Conservation (phyloP, 2,797 vertebrate species). For the Rhadinocentrus ornatus region DNA sequence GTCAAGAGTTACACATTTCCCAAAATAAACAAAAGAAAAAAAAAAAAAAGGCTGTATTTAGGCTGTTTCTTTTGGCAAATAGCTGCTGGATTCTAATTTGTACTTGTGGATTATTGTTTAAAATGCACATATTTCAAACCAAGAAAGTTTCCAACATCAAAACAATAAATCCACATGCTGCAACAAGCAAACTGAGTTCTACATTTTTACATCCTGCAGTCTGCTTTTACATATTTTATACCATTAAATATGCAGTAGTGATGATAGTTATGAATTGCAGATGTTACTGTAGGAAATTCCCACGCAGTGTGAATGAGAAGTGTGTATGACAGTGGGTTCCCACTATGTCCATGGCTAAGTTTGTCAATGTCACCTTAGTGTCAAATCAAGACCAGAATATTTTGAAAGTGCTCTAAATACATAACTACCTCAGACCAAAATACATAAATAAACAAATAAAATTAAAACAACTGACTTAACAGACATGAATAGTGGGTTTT, state of each 20-base stretch:
- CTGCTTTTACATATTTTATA: neutral
- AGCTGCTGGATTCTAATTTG: neutral
- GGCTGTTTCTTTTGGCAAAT: no score
- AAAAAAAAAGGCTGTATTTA: neutral
- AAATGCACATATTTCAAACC: neutral
- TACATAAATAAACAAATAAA: neutral
- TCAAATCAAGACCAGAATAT: slow-evolving; percentile 4
- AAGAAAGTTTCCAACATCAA: neutral
- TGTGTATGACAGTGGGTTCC: slow-evolving; percentile 1
- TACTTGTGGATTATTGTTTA: neutral
- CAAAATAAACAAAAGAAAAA: neutral
- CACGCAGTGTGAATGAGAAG: slow-evolving; percentile 4
- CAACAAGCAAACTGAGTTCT: neutral
- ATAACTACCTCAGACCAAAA: slow-evolving; percentile 4
- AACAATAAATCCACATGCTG: neutral
- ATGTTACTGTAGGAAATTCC: neutral
- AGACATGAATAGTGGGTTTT: neutral
- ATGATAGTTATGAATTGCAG: neutral
- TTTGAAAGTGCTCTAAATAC: neutral
- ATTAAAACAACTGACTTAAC: neutral
- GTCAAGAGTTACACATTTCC: no score
- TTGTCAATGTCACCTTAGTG: neutral
- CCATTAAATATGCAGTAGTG: neutral
- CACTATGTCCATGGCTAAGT: neutral
- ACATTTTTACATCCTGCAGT: neutral